These are phyloP conservation scores for Ichneumoninae sp. DNA, from an alignment of 2,888 invertebrate genomes.

Conservation along the genomic window DNA sequence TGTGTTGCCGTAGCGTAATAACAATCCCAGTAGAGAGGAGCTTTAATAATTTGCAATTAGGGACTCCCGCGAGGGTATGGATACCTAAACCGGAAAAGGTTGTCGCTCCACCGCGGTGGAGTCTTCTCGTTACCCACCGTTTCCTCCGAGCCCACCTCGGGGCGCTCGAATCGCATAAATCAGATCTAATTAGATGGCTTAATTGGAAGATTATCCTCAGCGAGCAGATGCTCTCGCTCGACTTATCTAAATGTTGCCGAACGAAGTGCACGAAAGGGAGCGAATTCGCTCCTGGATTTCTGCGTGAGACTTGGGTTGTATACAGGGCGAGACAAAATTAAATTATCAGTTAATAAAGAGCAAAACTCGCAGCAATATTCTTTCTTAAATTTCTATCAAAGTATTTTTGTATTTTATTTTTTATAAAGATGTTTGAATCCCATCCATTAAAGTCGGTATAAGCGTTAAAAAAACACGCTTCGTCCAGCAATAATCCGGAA, in stretches of 20 bases:
- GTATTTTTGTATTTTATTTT: background rate
- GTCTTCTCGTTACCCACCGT: slow-evolving; percentile 34
- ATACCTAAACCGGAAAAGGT: slow-evolving; percentile 28
- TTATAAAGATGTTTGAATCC: background rate
- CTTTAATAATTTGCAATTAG: slow-evolving; percentile 24
- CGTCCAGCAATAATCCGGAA: slow-evolving; percentile 4
- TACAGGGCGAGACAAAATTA: background rate
- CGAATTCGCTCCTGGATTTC: slow-evolving; percentile 30
- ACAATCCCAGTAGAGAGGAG: background rate
- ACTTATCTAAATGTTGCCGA: slow-evolving; percentile 56
- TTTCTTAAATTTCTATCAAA: background rate
- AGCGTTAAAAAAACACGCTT: background rate
- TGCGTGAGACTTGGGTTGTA: background rate
- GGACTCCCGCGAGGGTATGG: background rate
- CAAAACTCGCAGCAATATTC: background rate
- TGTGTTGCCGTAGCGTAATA: background rate
- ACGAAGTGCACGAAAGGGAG: slow-evolving; percentile 31
- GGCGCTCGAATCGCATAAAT: slow-evolving; percentile 65
- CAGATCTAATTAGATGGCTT: slow-evolving; percentile 66
- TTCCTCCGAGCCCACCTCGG: slow-evolving; percentile 33
- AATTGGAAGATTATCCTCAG: slow-evolving; percentile 67
- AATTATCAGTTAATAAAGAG: background rate
- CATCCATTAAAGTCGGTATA: background rate
- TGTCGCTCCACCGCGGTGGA: slow-evolving; percentile 10
- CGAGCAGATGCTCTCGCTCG: slow-evolving; percentile 55